Evolutionary conservation across 2,888 invertebrate species (phyloP).

Genomic region (Capitulum mitella): DNA sequence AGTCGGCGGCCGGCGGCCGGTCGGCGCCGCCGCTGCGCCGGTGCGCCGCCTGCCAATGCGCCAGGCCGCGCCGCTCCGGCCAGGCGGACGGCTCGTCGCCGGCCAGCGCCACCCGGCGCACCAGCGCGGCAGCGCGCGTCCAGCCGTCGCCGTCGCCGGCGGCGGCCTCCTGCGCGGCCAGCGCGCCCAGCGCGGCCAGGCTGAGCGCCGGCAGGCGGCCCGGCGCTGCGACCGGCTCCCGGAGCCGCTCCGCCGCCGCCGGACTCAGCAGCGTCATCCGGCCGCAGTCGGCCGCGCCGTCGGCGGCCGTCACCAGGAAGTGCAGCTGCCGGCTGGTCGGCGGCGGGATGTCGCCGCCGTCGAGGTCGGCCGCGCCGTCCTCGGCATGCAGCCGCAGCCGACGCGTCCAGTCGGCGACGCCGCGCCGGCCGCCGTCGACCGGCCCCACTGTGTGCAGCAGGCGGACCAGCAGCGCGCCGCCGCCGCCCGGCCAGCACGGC

Average conservation of each 20-base stretch:
- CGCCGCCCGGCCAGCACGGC: not conserved
- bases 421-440: not conserved
- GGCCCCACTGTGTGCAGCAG: not conserved
- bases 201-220: not conserved
- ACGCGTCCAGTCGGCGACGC: not conserved
- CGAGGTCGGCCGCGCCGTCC: not conserved
- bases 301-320: not conserved
- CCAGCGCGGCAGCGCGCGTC: not conserved
- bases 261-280: not conserved
- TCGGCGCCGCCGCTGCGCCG: not conserved
- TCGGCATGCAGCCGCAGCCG: not conserved
- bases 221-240: not conserved
- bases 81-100: not conserved
- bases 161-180: not conserved
- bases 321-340: not conserved
- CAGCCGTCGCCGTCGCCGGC: not conserved
- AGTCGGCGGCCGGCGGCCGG: not conserved
- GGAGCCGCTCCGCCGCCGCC: not conserved
- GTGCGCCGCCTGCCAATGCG: not conserved
- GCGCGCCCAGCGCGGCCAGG: not conserved
- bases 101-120: not conserved
- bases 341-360: too few species aligned
- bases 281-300: not conserved
- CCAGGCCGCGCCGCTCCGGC: slow-evolving; percentile 15
- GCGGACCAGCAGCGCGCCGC: not conserved